phyloP scores from a whole-genome alignment of 1,140 invertebrate genomes.

The Papilio glaucus region DNA sequence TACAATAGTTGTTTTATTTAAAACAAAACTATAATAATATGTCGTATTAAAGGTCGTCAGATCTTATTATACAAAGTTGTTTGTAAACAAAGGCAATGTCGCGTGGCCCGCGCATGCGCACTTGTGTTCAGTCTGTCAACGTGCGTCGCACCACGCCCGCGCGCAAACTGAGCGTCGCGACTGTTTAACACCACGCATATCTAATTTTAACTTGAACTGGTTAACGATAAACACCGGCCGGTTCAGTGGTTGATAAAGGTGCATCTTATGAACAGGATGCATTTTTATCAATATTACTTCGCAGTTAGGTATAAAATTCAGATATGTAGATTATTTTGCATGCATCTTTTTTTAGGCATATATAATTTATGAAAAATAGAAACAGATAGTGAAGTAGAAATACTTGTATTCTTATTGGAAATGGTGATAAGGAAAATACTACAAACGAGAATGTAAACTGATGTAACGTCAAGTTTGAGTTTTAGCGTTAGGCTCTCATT shows the following conservation, averaged over 20 bases:
- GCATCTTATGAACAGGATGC: constrained; percentile 7
- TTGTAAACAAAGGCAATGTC: constrained; percentile 44
- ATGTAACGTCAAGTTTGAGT: too few species aligned
- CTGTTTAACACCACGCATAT: constrained; percentile 3
- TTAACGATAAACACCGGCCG: constrained; percentile 29
- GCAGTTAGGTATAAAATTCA: not conserved
- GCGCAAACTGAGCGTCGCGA: constrained; percentile 33
- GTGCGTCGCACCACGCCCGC: constrained; percentile 36
- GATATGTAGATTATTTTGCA: not conserved
- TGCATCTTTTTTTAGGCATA: not conserved
- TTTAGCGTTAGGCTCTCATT: too few species aligned
- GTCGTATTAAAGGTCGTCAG: constrained; percentile 9
- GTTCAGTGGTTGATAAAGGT: constrained; percentile 12
- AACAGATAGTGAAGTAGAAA: too few species aligned
- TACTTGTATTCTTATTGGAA: too few species aligned
- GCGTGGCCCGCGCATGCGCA: constrained; percentile 20
- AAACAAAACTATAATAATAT: too few species aligned
- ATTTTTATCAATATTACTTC: not conserved
- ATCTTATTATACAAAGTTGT: constrained; percentile 36
- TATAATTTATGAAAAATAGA: not conserved
- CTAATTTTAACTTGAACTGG: constrained; percentile 33
- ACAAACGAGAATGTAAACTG: too few species aligned
- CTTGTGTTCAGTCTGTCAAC: not conserved
- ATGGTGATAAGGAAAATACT: too few species aligned
- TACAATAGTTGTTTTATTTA: not conserved